Conservation (phyloP, 2,113 vertebrate genomes). For the Engystomops pustulosus region DNA sequence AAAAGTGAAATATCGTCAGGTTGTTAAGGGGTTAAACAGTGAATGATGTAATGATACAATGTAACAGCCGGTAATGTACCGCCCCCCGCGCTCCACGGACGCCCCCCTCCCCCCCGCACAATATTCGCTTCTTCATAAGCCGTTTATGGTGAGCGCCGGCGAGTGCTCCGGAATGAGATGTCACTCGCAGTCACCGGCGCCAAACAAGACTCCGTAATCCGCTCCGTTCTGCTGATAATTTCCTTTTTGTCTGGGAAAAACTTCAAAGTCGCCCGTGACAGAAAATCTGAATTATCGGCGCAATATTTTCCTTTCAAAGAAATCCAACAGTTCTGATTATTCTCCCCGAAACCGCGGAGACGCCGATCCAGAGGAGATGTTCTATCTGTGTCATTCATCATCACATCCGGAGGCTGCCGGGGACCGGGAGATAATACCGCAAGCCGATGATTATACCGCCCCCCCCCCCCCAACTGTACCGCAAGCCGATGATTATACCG, state of each 20-base stretch:
- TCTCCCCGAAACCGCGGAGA: slow-evolving; percentile 67
- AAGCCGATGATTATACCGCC: slow-evolving; percentile 9
- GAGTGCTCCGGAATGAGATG: slow-evolving; percentile 80
- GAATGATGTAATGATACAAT: too few species aligned
- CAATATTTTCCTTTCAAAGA: slow-evolving; percentile 68
- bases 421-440: neutral
- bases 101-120: too few species aligned
- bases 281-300: slow-evolving; percentile 84
- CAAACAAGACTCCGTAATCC: slow-evolving; percentile 83
- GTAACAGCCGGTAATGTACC: too few species aligned
- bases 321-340: slow-evolving; percentile 72
- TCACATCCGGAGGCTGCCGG: slow-evolving; percentile 29
- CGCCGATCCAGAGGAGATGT: slow-evolving; percentile 56
- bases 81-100: too few species aligned
- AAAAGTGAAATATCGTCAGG: too few species aligned
- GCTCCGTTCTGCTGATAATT: slow-evolving; percentile 80
- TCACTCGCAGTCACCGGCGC: slow-evolving; percentile 76
- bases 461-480: too few species aligned
- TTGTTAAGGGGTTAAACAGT: too few species aligned
- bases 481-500: too few species aligned
- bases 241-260: slow-evolving; percentile 82
- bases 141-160: too few species aligned
- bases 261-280: slow-evolving; percentile 82
- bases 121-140: too few species aligned
- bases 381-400: slow-evolving; percentile 8